Percentiles rank a stretch among this genome's conserved stretches.
phyloP scores from a whole-genome alignment of 2,113 vertebrate genomes.

The Chiloscyllium plagiosum region DNA sequence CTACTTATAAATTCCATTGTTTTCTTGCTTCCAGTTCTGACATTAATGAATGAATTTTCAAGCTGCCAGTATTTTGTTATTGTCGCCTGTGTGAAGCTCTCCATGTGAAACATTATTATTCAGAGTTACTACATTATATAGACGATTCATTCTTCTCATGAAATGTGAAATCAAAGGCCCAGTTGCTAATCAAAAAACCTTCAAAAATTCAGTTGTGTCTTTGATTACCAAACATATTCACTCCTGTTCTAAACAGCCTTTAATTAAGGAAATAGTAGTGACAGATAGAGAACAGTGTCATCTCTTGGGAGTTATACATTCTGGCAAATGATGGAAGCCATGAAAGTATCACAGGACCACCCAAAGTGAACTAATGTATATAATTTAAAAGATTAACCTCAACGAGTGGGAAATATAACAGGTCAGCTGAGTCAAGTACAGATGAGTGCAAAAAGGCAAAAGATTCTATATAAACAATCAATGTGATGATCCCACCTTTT shows the following conservation, averaged over 20 bases:
- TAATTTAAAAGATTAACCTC: constrained; percentile 26
- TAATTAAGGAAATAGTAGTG: constrained; percentile 21
- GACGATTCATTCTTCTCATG: neutral
- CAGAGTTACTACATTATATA: neutral
- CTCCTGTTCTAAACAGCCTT: constrained; percentile 1
- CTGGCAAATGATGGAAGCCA: constrained; percentile 14
- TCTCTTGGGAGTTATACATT: constrained; percentile 8
- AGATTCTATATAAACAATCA: constrained; percentile 30
- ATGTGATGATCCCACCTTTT: neutral
- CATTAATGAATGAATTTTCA: neutral
- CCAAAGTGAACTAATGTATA: constrained; percentile 13
- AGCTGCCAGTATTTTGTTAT: neutral
- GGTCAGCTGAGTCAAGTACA: constrained; percentile 32
- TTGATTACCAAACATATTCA: constrained; percentile 2
- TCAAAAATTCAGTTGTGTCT: constrained; percentile 2
- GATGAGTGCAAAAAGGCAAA: constrained; percentile 31
- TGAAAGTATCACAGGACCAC: constrained; percentile 24
- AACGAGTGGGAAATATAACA: constrained; percentile 19
- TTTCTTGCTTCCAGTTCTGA: neutral
- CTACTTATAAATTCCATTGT: neutral
- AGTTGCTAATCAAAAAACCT: neutral
- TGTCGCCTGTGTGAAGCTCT: neutral
- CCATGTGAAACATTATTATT: neutral
- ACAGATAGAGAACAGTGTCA: constrained; percentile 34
- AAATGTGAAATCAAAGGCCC: neutral